Percentiles rank a stretch among this genome's conserved stretches.
phyloP scores from a whole-genome alignment of 2,797 vertebrate genomes.

The Pipistrellus kuhlii region DNA sequence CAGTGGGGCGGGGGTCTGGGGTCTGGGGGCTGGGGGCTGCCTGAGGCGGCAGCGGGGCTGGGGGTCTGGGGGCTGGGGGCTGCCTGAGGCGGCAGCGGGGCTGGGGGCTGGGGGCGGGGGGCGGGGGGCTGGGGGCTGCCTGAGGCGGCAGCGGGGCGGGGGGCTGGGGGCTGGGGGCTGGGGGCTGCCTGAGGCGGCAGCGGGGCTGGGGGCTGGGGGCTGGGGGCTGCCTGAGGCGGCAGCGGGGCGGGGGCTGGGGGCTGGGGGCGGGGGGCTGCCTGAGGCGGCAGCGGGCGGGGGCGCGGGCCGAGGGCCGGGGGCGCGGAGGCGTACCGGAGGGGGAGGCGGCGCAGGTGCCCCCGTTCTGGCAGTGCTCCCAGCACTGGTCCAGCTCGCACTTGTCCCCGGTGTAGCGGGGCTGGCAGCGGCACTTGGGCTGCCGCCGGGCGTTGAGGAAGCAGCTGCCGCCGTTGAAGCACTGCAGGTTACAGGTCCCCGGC shows the following conservation, averaged over 20 bases:
- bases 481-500: slow-evolving; percentile 91
- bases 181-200: not conserved
- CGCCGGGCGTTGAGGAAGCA: slow-evolving; percentile 97
- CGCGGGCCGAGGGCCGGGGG: not conserved
- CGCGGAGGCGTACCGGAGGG: slow-evolving; percentile 89
- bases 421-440: slow-evolving; percentile 97
- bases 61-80: not conserved
- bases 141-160: not conserved
- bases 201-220: not conserved
- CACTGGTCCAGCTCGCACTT: slow-evolving; percentile 96
- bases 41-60: not conserved
- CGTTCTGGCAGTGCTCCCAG: slow-evolving; percentile 95
- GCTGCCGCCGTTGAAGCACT: slow-evolving; percentile 94
- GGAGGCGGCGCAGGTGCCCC: slow-evolving; percentile 96
- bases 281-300: not conserved
- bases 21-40: not conserved
- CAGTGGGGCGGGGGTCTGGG: not conserved
- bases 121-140: not conserved
- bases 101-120: not conserved
- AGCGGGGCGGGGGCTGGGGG: not conserved
- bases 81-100: not conserved
- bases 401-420: slow-evolving; percentile 94
- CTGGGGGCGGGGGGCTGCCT: not conserved
- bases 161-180: not conserved
- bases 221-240: not conserved